phyloP scores from a whole-genome alignment of 2,113 vertebrate genomes.

The Todiramphus chloris region DNA sequence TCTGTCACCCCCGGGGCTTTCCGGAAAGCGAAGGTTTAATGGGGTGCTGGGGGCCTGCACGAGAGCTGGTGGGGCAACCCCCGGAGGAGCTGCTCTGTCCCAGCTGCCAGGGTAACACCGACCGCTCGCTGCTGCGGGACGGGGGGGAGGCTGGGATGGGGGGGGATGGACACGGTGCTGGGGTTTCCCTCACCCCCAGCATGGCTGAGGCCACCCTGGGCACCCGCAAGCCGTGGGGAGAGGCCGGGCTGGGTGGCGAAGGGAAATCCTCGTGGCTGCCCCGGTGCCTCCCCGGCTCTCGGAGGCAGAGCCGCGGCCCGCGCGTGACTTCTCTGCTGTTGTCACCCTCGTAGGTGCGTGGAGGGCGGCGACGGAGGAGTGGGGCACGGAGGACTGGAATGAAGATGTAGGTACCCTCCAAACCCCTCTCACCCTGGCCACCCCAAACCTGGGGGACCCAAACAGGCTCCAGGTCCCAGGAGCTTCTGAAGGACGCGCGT shows the following conservation, averaged over 20 bases:
- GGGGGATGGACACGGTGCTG: background rate
- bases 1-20: background rate
- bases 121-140: background rate
- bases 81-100: background rate
- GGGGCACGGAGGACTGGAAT: conserved; percentile 99
- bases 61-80: background rate
- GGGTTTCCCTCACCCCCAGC: background rate
- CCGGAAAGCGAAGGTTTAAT: background rate
- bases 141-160: background rate
- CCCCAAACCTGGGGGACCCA: background rate
- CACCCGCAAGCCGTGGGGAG: fast-evolving
- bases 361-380: conserved; percentile 92
- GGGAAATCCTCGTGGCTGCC: background rate
- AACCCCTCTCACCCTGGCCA: background rate
- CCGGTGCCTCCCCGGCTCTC: background rate
- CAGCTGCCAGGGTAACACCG: background rate
- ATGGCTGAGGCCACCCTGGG: background rate
- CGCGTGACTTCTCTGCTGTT: background rate
- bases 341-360: conserved; percentile 83
- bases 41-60: background rate
- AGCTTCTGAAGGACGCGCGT: background rate
- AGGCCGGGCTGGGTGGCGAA: background rate
- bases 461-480: background rate
- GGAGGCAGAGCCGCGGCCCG: background rate
- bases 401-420: conserved; percentile 89